Evolutionary conservation across 2,113 vertebrate genomes (phyloP).

Genomic region (Periophthalmodon schlosseri): DNA sequence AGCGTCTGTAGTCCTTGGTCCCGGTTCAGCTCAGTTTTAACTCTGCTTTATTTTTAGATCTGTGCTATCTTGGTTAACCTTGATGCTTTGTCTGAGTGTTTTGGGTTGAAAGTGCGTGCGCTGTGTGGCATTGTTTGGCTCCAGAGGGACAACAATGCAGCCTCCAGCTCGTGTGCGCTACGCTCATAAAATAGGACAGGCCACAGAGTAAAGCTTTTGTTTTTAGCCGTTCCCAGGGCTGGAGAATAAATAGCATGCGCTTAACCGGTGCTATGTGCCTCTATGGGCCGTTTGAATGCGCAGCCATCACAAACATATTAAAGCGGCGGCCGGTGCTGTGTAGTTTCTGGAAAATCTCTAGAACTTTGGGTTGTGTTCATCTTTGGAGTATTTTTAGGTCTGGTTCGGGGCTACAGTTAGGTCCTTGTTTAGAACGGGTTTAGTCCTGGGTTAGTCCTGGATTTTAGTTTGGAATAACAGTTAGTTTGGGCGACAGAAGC

Average conservation of each 20-base stretch:
- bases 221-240: constrained; percentile 57
- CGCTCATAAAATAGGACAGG: constrained; percentile 27
- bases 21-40: no score
- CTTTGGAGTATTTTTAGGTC: not conserved
- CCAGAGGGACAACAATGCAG: not conserved
- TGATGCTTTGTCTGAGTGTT: not conserved
- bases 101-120: constrained; percentile 2
- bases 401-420: not conserved
- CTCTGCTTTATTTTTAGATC: not conserved
- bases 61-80: not conserved
- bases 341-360: constrained; percentile 31
- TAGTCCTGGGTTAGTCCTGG: not conserved
- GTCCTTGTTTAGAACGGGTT: not conserved
- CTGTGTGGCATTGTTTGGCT: not conserved
- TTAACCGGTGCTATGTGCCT: constrained; percentile 70
- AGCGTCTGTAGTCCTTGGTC: no score
- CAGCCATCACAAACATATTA: constrained; percentile 70
- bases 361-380: not conserved
- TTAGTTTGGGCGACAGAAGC: no score
- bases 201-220: constrained; percentile 64
- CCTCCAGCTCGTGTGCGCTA: not conserved
- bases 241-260: constrained; percentile 65
- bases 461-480: not conserved
- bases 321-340: constrained; percentile 52
- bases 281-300: constrained; percentile 53